These are phyloP conservation scores for Clamator glandarius DNA, from an alignment of 2,797 vertebrate species.

Conservation along the genomic window DNA sequence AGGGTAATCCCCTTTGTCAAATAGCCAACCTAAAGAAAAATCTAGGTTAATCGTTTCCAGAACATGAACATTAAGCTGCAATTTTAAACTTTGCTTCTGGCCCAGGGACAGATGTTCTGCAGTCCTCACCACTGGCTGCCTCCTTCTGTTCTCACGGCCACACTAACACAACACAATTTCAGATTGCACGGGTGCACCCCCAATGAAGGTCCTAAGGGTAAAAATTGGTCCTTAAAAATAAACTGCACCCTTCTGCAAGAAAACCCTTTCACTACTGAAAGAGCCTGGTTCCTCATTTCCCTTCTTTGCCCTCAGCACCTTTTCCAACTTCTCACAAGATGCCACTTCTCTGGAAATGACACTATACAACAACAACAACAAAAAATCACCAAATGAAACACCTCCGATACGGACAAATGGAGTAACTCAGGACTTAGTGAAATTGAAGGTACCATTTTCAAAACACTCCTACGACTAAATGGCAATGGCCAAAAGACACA, in stretches of 20 bases:
- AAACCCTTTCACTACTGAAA: neutral
- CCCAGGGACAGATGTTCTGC: neutral
- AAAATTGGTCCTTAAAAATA: neutral
- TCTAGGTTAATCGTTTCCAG: neutral
- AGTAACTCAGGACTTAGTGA: neutral
- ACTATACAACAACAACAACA: neutral
- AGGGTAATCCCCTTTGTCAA: neutral
- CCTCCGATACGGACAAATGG: neutral
- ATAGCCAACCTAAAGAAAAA: neutral
- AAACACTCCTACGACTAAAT: neutral
- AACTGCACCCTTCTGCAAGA: neutral
- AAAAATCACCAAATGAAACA: neutral
- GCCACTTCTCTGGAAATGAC: neutral
- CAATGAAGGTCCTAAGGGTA: neutral
- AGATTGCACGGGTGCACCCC: neutral
- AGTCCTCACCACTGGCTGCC: neutral
- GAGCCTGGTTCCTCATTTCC: neutral
- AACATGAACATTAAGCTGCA: neutral
- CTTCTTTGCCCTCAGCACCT: neutral
- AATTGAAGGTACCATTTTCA: neutral
- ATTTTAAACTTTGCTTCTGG: neutral
- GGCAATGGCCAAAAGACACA: neutral
- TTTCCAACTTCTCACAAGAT: neutral
- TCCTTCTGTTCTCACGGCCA: neutral
- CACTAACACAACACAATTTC: neutral